phyloP scores from a whole-genome alignment of 2,113 vertebrate genomes.

The Vulpes lagopus region DNA sequence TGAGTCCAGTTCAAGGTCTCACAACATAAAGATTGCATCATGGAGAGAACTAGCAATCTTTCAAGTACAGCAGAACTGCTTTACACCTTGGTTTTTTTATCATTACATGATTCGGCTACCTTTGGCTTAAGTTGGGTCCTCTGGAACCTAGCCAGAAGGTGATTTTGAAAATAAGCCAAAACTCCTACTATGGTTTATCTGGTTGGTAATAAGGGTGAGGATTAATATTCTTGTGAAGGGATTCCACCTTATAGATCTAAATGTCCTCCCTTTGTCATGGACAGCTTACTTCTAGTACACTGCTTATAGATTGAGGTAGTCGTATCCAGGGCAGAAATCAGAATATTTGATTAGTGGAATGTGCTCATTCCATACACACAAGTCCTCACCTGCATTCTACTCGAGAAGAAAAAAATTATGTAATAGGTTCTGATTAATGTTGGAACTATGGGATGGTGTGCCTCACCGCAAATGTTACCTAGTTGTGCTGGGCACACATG shows the following conservation, averaged over 20 bases:
- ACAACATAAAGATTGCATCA: constrained; percentile 35
- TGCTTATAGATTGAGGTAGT: neutral
- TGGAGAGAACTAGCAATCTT: neutral
- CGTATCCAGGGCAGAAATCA: constrained; percentile 9
- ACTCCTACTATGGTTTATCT: neutral
- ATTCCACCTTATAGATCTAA: neutral
- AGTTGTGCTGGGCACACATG: neutral
- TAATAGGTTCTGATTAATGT: neutral
- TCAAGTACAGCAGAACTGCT: neutral
- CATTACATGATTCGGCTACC: neutral
- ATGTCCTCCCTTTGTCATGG: neutral
- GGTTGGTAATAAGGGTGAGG: neutral
- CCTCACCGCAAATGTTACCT: neutral
- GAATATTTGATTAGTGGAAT: constrained; percentile 31
- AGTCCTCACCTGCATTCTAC: constrained; percentile 34
- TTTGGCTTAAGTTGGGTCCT: neutral
- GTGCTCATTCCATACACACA: neutral
- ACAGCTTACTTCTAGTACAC: neutral
- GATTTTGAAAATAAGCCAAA: constrained; percentile 50
- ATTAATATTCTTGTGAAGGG: constrained; percentile 18
- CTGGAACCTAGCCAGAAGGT: neutral
- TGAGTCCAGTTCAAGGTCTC: constrained; percentile 33
- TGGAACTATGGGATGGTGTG: neutral
- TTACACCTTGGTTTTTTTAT: constrained; percentile 3
- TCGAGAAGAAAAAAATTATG: neutral